Conservation (phyloP, 1,140 invertebrate species). For the Asbolus verrucosus region DNA sequence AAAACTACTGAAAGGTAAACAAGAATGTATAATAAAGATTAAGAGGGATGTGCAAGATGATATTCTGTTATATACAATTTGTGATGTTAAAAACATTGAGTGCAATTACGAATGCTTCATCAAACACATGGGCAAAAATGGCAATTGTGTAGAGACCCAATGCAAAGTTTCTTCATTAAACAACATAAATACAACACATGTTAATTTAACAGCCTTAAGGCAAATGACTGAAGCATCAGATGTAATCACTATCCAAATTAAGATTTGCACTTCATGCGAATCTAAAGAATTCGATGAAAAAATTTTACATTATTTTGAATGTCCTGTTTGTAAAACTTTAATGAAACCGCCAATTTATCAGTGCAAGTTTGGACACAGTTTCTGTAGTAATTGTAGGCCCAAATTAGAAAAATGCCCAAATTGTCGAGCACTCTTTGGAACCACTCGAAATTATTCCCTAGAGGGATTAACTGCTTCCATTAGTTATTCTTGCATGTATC, state of each 20-base stretch:
- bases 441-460: constrained; percentile 81
- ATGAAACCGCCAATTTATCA: constrained; percentile 81
- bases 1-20: constrained; percentile 13
- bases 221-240: constrained; percentile 50
- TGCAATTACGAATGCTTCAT: constrained; percentile 51
- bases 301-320: constrained; percentile 68
- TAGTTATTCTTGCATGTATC: constrained; percentile 55
- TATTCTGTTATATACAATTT: constrained; percentile 52
- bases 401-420: constrained; percentile 78
- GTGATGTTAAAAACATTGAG: constrained; percentile 51
- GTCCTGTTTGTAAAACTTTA: constrained; percentile 80
- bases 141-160: constrained; percentile 53
- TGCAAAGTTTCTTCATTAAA: constrained; percentile 50
- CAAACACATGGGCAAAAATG: constrained; percentile 54
- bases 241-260: constrained; percentile 52
- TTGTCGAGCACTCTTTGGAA: constrained; percentile 79
- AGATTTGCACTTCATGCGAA: constrained; percentile 46
- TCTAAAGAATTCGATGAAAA: constrained; percentile 48
- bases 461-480: constrained; percentile 70
- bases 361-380: constrained; percentile 83
- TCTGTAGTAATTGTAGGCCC: constrained; percentile 78
- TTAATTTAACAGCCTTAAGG: constrained; percentile 52
- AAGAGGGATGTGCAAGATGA: constrained; percentile 44
- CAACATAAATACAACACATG: constrained; percentile 49
- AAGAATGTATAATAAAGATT: constrained; percentile 36